A percentile compares a stretch with the other conserved stretches of the same genome.
Evolutionary conservation across 2,113 vertebrate genomes (phyloP).

Genomic region (Epinephelus fuscoguttatus): DNA sequence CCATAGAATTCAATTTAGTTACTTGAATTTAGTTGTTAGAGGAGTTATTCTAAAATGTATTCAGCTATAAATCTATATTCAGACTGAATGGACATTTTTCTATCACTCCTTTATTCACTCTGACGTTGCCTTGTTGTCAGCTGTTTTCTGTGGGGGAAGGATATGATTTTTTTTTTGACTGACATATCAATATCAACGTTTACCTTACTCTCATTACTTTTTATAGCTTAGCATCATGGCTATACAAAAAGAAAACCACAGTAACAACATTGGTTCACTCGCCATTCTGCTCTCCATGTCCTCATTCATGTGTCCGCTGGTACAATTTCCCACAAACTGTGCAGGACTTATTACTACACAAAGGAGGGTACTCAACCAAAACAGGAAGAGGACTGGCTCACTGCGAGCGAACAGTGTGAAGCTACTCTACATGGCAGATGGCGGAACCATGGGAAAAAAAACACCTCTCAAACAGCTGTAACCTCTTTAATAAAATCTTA

Average conservation of each 20-base stretch:
- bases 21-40: neutral
- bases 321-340: slow-evolving; percentile 39
- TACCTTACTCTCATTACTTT: neutral
- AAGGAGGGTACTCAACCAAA: slow-evolving; percentile 38
- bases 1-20: neutral
- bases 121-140: too few species aligned
- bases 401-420: slow-evolving; percentile 37
- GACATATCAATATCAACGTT: neutral
- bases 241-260: neutral
- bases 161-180: too few species aligned
- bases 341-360: slow-evolving; percentile 37
- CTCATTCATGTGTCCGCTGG: neutral
- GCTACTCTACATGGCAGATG: slow-evolving; percentile 50
- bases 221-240: neutral
- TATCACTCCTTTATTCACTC: too few species aligned
- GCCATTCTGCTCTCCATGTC: neutral
- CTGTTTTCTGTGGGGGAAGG: too few species aligned
- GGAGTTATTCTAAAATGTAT: neutral
- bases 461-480: slow-evolving; percentile 47
- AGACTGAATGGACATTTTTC: too few species aligned
- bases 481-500: slow-evolving; percentile 40
- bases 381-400: slow-evolving; percentile 30
- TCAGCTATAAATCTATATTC: too few species aligned
- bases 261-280: neutral
- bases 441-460: slow-evolving; percentile 37